A percentile compares a stretch with the other conserved stretches of the same genome.
Evolutionary conservation across 2,888 invertebrate genomes (phyloP).

Genomic region (Oscheius sp.): DNA sequence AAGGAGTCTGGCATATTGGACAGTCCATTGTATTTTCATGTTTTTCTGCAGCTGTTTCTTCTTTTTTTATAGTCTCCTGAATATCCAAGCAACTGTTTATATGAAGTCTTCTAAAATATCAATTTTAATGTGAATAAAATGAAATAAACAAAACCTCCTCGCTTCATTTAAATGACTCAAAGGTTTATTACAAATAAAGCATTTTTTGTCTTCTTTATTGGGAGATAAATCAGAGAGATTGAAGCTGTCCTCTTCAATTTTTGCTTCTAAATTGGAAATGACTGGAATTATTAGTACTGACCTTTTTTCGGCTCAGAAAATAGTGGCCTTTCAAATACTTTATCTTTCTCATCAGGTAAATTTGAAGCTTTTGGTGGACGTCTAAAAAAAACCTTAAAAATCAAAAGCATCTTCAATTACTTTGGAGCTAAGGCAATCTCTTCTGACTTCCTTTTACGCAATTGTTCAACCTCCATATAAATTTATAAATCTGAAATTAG

Average conservation of each 20-base stretch:
- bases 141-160: slow-evolving; percentile 11
- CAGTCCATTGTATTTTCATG: slow-evolving; percentile 43
- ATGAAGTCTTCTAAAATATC: slow-evolving; percentile 23
- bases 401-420: too few species aligned
- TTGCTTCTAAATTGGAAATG: background rate
- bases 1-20: slow-evolving; percentile 42
- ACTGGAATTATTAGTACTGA: background rate
- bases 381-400: slow-evolving; percentile 14
- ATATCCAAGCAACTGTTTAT: slow-evolving; percentile 34
- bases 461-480: background rate
- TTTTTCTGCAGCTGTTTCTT: slow-evolving; percentile 38
- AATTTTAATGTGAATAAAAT: background rate
- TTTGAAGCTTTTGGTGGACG: slow-evolving; percentile 3
- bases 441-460: background rate
- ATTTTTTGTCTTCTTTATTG: slow-evolving; percentile 5
- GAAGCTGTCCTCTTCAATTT: slow-evolving; percentile 13
- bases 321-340: slow-evolving; percentile 1
- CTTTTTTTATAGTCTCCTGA: slow-evolving; percentile 30
- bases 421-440: slow-evolving; percentile 11
- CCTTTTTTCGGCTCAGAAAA: slow-evolving; percentile 2
- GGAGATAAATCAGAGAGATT: slow-evolving; percentile 8
- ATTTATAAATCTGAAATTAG: background rate
- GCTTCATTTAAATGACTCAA: slow-evolving; percentile 9
- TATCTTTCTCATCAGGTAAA: background rate
- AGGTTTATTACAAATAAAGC: slow-evolving; percentile 31